Conservation (phyloP, 1,140 invertebrate species). For the Pseudomyrmex flavicornis region DNA sequence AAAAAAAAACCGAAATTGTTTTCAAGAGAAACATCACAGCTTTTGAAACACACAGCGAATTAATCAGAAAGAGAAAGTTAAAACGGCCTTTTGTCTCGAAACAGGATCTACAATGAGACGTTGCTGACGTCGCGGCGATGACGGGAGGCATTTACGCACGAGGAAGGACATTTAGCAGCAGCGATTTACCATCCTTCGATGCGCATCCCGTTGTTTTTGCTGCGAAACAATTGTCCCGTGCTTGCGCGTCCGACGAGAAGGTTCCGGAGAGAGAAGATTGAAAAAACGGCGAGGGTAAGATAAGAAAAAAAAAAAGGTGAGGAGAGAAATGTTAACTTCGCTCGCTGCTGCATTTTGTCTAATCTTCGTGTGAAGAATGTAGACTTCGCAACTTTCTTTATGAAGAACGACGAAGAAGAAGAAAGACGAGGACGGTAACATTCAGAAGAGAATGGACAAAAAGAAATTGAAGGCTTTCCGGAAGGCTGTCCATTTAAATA, state of each 20-base stretch:
- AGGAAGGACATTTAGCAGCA: slow-evolving; percentile 34
- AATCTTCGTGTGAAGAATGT: slow-evolving; percentile 1
- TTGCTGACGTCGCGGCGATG: slow-evolving; percentile 18
- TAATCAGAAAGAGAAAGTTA: neutral
- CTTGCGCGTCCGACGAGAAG: slow-evolving; percentile 66
- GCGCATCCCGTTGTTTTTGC: slow-evolving; percentile 76
- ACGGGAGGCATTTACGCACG: slow-evolving; percentile 31
- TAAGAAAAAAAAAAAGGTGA: slow-evolving; percentile 14
- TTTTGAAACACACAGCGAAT: neutral
- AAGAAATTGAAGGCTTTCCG: slow-evolving; percentile 32
- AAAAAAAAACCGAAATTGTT: neutral
- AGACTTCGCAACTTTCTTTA: neutral
- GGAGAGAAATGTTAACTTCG: neutral
- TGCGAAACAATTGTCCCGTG: slow-evolving; percentile 74
- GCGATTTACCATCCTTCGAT: slow-evolving; percentile 55
- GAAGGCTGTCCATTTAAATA: slow-evolving; percentile 33
- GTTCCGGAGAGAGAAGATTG: neutral
- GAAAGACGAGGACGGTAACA: neutral
- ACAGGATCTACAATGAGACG: neutral
- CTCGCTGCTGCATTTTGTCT: neutral
- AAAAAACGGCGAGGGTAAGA: neutral
- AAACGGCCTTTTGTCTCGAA: neutral
- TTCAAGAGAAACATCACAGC: neutral
- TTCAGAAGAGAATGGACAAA: neutral
- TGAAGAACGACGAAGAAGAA: neutral